Evolutionary conservation across 1,140 invertebrate genomes (phyloP).

Genomic region (Drosophila nasuta): DNA sequence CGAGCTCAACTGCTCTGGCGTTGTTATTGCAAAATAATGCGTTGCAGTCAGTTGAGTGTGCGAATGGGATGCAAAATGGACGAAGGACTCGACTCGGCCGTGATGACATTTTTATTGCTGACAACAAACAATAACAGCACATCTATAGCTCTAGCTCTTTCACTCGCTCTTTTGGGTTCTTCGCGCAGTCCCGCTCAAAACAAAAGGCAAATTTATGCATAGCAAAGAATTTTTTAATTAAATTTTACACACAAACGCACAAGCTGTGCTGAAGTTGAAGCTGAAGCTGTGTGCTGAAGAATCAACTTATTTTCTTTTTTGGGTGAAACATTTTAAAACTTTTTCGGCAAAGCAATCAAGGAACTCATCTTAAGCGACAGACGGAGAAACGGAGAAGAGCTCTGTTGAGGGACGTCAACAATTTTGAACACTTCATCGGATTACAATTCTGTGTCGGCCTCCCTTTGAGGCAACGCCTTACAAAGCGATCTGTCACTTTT

Average conservation of each 20-base stretch:
- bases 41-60: conserved; percentile 41
- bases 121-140: conserved; percentile 51
- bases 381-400: not conserved
- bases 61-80: conserved; percentile 41
- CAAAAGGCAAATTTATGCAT: conserved; percentile 80
- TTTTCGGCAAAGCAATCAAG: conserved; percentile 48
- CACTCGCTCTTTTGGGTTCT: not conserved
- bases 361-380: conserved; percentile 28
- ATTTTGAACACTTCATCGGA: conserved; percentile 61
- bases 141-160: not conserved
- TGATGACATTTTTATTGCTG: conserved; percentile 79
- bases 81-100: conserved; percentile 49
- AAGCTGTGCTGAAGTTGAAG: conserved; percentile 2
- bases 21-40: conserved; percentile 65
- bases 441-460: conserved; percentile 39
- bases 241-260: conserved; percentile 74
- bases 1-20: conserved; percentile 7
- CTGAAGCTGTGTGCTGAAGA: not conserved
- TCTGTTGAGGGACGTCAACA: conserved; percentile 43
- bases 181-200: conserved; percentile 31
- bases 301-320: conserved; percentile 21
- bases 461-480: conserved; percentile 34
- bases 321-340: conserved; percentile 10
- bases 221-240: conserved; percentile 81
- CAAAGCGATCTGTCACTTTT: conserved; percentile 76